phyloP scores from a whole-genome alignment of 2,797 vertebrate species.

The Cottoperca gobio region DNA sequence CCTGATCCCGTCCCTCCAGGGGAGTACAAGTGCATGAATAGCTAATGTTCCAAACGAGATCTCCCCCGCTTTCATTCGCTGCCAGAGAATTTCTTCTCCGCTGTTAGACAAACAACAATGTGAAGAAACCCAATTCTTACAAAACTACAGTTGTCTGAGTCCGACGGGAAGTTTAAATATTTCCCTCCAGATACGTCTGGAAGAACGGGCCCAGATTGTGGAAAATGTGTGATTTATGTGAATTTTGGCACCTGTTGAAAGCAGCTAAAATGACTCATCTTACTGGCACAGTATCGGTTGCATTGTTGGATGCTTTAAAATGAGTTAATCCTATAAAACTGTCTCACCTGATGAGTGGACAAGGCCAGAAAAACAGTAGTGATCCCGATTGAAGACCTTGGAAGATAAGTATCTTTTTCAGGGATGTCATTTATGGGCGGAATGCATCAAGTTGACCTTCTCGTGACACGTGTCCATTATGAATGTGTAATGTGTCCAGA shows the following conservation, averaged over 20 bases:
- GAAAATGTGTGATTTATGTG: slow-evolving; percentile 51
- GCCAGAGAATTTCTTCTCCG: slow-evolving; percentile 66
- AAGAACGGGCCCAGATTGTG: slow-evolving; percentile 20
- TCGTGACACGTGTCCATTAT: slow-evolving; percentile 55
- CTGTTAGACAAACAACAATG: slow-evolving; percentile 51
- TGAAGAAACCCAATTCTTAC: slow-evolving; percentile 11
- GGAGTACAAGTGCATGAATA: slow-evolving; percentile 74
- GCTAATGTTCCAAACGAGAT: slow-evolving; percentile 65
- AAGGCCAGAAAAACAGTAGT: slow-evolving; percentile 1
- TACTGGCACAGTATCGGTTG: slow-evolving; percentile 17
- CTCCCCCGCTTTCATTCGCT: slow-evolving; percentile 67
- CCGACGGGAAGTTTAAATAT: slow-evolving; percentile 45
- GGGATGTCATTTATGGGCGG: slow-evolving; percentile 38
- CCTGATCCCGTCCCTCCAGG: slow-evolving; percentile 65
- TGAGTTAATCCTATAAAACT: slow-evolving; percentile 36
- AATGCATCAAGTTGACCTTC: slow-evolving; percentile 53
- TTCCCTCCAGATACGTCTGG: slow-evolving; percentile 15
- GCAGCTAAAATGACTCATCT: slow-evolving; percentile 36
- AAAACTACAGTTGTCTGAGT: slow-evolving; percentile 21
- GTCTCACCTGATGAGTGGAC: slow-evolving; percentile 23
- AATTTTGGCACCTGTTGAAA: slow-evolving; percentile 28
- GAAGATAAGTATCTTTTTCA: slow-evolving; percentile 20
- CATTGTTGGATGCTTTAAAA: slow-evolving; percentile 20
- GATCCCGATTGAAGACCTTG: slow-evolving; percentile 22
- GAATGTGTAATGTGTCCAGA: slow-evolving; percentile 62